A percentile compares a stretch with the other conserved stretches of the same genome.
Evolutionary conservation across 2,113 vertebrate genomes (phyloP).

Genomic region (Chauna torquata): DNA sequence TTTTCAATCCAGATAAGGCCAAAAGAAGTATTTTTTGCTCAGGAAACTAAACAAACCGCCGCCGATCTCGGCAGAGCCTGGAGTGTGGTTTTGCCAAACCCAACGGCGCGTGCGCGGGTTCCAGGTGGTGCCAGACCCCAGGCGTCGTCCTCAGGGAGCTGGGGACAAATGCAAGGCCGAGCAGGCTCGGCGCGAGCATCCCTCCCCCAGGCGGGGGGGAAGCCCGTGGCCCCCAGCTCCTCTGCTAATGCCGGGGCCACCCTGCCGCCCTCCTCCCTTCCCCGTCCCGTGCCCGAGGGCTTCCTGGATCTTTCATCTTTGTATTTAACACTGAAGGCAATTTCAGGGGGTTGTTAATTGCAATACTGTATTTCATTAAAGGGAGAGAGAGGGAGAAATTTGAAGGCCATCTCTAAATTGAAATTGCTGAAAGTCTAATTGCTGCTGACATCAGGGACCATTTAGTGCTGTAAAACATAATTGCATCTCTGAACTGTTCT

Average conservation of each 20-base stretch:
- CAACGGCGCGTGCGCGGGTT: accelerated
- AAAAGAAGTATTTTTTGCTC: neutral
- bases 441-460: constrained; percentile 67
- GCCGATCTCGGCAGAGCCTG: neutral
- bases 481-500: constrained; percentile 61
- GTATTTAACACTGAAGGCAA: constrained; percentile 6
- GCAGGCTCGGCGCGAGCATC: neutral
- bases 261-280: neutral
- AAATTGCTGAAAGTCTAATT: constrained; percentile 66
- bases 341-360: constrained; percentile 50
- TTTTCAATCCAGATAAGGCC: constrained; percentile 46
- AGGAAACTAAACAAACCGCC: neutral
- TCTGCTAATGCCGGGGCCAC: neutral
- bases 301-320: constrained; percentile 21
- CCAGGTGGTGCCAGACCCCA: neutral
- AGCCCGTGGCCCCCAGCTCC: neutral
- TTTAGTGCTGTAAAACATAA: constrained; percentile 68
- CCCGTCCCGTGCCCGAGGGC: neutral
- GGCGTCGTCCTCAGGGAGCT: neutral
- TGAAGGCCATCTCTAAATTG: constrained; percentile 67
- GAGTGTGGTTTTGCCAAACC: neutral
- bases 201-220: neutral
- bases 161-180: neutral
- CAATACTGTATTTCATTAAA: constrained; percentile 43
- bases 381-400: constrained; percentile 29